These are phyloP conservation scores for Mastacembelus armatus DNA, from an alignment of 2,797 vertebrate species.

Conservation along the genomic window DNA sequence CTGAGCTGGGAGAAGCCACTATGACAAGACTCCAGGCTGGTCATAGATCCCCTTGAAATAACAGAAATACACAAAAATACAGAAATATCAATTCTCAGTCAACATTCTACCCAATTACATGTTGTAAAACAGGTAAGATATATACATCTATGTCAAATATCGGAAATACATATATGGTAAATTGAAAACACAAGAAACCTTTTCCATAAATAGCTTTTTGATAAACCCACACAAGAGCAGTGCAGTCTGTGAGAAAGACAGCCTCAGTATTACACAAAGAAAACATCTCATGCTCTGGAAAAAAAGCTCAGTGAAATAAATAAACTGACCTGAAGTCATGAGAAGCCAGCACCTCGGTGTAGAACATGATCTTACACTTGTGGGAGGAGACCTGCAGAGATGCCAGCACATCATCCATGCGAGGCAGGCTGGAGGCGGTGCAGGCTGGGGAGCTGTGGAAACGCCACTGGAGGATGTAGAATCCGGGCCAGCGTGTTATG, in stretches of 20 bases:
- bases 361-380: constrained; percentile 98
- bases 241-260: background rate
- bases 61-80: background rate
- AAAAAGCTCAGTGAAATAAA: background rate
- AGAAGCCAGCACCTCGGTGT: constrained; percentile 94
- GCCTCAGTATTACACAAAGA: background rate
- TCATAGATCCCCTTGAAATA: constrained; percentile 92
- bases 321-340: constrained; percentile 92
- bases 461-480: constrained; percentile 96
- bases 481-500: constrained; percentile 95
- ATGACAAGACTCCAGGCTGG: constrained; percentile 94
- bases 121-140: background rate
- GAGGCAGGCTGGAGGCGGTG: constrained; percentile 89
- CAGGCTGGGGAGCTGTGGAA: constrained; percentile 90
- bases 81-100: background rate
- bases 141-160: no score
- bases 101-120: background rate
- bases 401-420: constrained; percentile 94
- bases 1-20: constrained; percentile 97
- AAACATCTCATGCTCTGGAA: background rate
- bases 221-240: constrained; percentile 5
- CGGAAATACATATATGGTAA: background rate
- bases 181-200: background rate
- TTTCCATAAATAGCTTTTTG: background rate
- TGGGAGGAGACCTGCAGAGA: constrained; percentile 96